These are phyloP conservation scores for Barbus barbus DNA, from an alignment of 2,113 vertebrate species.

Conservation along the genomic window DNA sequence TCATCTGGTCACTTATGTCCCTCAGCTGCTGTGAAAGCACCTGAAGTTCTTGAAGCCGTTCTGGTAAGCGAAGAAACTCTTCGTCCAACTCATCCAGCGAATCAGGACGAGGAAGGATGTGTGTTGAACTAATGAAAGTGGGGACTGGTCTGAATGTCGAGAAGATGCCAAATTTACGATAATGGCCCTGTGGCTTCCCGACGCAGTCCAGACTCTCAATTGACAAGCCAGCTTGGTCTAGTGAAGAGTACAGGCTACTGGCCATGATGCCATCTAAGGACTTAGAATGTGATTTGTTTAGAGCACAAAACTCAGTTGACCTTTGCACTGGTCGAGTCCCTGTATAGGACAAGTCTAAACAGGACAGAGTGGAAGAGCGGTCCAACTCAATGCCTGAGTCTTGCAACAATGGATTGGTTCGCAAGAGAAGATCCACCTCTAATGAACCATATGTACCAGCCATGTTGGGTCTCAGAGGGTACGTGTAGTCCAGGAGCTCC, in stretches of 20 bases:
- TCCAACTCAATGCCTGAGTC: conserved; percentile 90
- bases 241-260: conserved; percentile 40
- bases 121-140: conserved; percentile 64
- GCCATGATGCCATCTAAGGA: conserved; percentile 57
- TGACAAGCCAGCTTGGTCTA: conserved; percentile 57
- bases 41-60: conserved; percentile 80
- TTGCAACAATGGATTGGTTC: conserved; percentile 69
- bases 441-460: conserved; percentile 53
- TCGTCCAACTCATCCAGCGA: conserved; percentile 75
- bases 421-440: conserved; percentile 39
- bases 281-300: conserved; percentile 32
- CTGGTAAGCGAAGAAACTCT: conserved; percentile 85
- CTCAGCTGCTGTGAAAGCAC: conserved; percentile 78
- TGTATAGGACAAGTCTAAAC: conserved; percentile 45
- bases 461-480: conserved; percentile 82
- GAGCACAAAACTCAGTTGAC: conserved; percentile 55
- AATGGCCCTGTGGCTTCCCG: rapidly evolving
- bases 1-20: conserved; percentile 66
- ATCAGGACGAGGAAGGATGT: conserved; percentile 62
- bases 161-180: conserved; percentile 27
- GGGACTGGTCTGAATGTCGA: conserved; percentile 35
- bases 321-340: conserved; percentile 15
- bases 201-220: conserved; percentile 45
- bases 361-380: conserved; percentile 72
- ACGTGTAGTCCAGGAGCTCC: conserved; percentile 90